Evolutionary conservation across 2,113 vertebrate species (phyloP).

Genomic region (Suncus etruscus): DNA sequence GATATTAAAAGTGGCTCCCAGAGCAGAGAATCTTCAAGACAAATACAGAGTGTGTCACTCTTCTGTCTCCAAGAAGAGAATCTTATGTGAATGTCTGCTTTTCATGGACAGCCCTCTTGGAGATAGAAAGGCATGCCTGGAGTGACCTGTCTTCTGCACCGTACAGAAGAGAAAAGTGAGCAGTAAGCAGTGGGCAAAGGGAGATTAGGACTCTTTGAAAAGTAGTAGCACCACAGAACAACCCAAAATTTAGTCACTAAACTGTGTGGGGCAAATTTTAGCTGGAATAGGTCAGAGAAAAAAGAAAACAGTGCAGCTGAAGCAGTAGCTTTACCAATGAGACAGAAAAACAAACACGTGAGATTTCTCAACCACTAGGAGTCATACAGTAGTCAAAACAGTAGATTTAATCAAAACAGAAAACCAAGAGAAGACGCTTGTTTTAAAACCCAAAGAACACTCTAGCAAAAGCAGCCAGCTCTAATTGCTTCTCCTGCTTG

Average conservation of each 20-base stretch:
- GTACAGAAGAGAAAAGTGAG: neutral
- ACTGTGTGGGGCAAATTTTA: constrained; percentile 22
- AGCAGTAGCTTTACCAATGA: neutral
- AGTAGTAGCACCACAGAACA: constrained; percentile 14
- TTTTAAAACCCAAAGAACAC: neutral
- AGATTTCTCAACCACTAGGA: neutral
- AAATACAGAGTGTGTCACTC: neutral
- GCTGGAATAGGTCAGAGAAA: neutral
- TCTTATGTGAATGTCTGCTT: neutral
- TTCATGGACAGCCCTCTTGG: too few relatives aligned
- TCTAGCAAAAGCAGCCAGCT: neutral
- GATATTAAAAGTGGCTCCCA: neutral
- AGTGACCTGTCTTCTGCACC: constrained; percentile 10
- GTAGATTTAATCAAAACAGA: constrained; percentile 30
- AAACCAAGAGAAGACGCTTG: neutral
- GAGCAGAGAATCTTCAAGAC: neutral
- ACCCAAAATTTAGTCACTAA: constrained; percentile 30
- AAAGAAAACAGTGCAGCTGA: constrained; percentile 2
- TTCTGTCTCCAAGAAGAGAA: neutral
- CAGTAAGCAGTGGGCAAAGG: too few relatives aligned
- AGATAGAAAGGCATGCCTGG: neutral
- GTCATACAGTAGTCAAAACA: constrained; percentile 34
- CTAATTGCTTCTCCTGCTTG: neutral
- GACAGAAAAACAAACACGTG: constrained; percentile 64
- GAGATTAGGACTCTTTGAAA: neutral